Conservation (phyloP, 2,888 invertebrate genomes). For the Nemoura dubitans region DNA sequence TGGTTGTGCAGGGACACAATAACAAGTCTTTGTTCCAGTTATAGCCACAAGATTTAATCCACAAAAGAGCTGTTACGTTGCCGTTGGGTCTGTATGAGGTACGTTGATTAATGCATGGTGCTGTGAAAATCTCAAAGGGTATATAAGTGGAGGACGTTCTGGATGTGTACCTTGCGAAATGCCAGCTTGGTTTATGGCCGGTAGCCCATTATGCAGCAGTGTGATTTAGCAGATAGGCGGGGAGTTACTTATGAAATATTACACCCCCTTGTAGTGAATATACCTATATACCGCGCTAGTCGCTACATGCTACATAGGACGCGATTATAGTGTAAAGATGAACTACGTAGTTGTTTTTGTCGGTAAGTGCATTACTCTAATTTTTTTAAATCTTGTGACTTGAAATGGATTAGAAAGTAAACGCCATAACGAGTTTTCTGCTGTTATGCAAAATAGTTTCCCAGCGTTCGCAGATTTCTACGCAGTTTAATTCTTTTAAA, state of each 20-base stretch:
- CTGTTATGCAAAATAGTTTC: not conserved
- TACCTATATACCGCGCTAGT: too few species aligned
- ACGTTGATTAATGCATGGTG: not conserved
- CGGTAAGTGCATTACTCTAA: not conserved
- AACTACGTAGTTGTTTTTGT: not conserved
- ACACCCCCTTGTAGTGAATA: not conserved
- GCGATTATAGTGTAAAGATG: not conserved
- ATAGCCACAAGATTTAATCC: not conserved
- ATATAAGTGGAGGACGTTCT: not conserved
- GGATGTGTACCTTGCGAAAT: not conserved
- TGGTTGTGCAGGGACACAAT: not conserved
- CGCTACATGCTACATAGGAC: not conserved
- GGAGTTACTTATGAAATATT: slow-evolving; percentile 8
- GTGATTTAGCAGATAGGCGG: slow-evolving; percentile 7
- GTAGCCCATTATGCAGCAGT: not conserved
- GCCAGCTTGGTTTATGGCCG: not conserved
- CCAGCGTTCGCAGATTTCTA: not conserved
- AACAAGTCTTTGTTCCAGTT: not conserved
- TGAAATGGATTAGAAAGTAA: not conserved
- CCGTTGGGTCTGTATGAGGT: not conserved
- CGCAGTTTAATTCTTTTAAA: not conserved
- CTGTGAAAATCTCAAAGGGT: not conserved
- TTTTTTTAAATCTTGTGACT: not conserved
- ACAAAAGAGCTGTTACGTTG: not conserved
- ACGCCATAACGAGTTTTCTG: not conserved